Evolutionary conservation across 2,113 vertebrate species (phyloP), one percentile per base, ranked within the genome.

Genomic region (Pyxicephalus adspersus): DNA sequence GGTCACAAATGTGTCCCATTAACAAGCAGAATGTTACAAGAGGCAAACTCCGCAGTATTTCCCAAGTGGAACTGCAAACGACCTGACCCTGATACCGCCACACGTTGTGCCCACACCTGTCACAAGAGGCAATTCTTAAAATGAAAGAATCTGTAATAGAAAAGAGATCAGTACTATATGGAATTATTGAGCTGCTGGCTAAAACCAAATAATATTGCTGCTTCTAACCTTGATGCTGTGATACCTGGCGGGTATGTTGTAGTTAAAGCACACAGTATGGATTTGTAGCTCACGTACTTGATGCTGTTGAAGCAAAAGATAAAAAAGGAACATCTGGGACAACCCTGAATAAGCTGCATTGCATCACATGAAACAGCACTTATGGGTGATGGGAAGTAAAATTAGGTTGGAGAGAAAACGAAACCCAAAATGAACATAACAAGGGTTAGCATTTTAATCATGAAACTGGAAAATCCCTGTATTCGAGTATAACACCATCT

Each of bases 191-290:
- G 65, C 65, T 67, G 31, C 34, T 38, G 65, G 65, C 65, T 23
- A 67, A 67, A 31, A 23, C 31, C 16, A 23, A 38, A 67, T 50
- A 67, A 22, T 67, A 67, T 45, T 50, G 65, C 45, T 50, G 34
- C 65, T 45, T 67, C 45, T 50, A 45, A 67, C 45, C 65, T 67
- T 50, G 23, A 23, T 67, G 65, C 65, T 23, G 34, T 67, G 45
- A 67, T 50, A 67, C 34, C 45, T 67, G 45, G 15, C 65, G 23
- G 34, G 34, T 5, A 67, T 23, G 6, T 31, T 50, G 34, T 67
- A 22, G 18, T 23, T 67, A 50, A 45, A 22, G 22, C 20, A 22
- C 65, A 67, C 34, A 17, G 22, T 5, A 34, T 11, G 23, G 34
- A 7, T 50, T 23, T 34, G 50, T 50, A 23, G 65, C 65, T 67